phyloP scores from a whole-genome alignment of 2,888 invertebrate species.

The Achlya flavicornis region DNA sequence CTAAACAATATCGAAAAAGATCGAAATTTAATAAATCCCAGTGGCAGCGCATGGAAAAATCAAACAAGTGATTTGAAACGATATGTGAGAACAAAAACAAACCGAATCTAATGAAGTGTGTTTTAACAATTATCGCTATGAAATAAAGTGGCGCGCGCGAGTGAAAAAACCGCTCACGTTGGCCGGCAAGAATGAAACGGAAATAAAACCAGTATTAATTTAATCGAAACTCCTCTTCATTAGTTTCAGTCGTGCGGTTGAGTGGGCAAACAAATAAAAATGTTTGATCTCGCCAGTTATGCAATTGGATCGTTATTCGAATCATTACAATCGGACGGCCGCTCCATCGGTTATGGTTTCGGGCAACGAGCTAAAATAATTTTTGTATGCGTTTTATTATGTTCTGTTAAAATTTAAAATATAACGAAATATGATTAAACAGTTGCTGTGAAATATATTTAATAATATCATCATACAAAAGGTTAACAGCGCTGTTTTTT shows the following conservation, averaged over 20 bases:
- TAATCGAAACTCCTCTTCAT: slow-evolving; percentile 80
- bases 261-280: slow-evolving; percentile 80
- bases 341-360: slow-evolving; percentile 50
- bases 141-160: slow-evolving; percentile 45
- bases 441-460: not conserved
- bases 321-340: slow-evolving; percentile 65
- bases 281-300: slow-evolving; percentile 77
- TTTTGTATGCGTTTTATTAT: slow-evolving; percentile 32
- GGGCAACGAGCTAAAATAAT: slow-evolving; percentile 32
- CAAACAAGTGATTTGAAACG: slow-evolving; percentile 22
- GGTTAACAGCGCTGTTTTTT: too few species aligned
- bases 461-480: not conserved
- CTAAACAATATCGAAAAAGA: not conserved
- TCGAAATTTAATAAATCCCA: slow-evolving; percentile 25
- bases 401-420: not conserved
- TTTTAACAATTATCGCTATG: slow-evolving; percentile 64
- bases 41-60: slow-evolving; percentile 15
- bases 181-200: slow-evolving; percentile 55
- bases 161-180: slow-evolving; percentile 59
- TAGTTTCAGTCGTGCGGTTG: slow-evolving; percentile 77
- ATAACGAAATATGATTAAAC: slow-evolving; percentile 3
- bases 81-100: slow-evolving; percentile 47
- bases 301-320: slow-evolving; percentile 71
- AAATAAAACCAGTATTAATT: slow-evolving; percentile 76
- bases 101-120: slow-evolving; percentile 62